phyloP scores from a whole-genome alignment of 92 coral and sea anemone species.

The Hydrozoanthus gracilis region DNA sequence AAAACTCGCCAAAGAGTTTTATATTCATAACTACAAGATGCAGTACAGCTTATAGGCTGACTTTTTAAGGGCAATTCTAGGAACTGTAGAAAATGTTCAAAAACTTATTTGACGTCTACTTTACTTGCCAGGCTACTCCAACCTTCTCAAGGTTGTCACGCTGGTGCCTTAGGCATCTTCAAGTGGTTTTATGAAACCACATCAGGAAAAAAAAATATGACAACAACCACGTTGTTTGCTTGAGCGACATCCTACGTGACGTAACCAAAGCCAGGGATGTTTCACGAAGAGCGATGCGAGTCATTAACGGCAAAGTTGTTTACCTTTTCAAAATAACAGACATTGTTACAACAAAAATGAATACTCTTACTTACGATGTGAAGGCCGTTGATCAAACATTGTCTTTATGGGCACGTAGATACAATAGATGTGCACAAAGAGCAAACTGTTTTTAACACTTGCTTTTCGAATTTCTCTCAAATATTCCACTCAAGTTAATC shows the following conservation, averaged over 20 bases:
- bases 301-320: slow-evolving; percentile 59
- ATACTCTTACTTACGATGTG: neutral
- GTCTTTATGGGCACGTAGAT: neutral
- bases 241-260: neutral
- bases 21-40: neutral
- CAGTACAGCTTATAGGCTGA: neutral
- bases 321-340: neutral
- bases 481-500: slow-evolving; percentile 41
- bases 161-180: slow-evolving; percentile 1
- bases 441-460: slow-evolving; percentile 10
- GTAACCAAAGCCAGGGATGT: neutral
- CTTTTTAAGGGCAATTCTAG: neutral
- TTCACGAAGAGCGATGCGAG: neutral
- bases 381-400: slow-evolving; percentile 36
- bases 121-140: slow-evolving; percentile 25
- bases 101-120: neutral
- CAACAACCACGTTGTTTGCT: slow-evolving; percentile 2
- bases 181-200: neutral
- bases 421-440: neutral
- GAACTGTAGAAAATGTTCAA: neutral
- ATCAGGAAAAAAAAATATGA: neutral
- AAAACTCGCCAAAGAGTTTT: neutral
- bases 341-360: neutral
- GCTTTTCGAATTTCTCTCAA: slow-evolving; percentile 38
- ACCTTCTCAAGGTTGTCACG: slow-evolving; percentile 37